Percentiles rank a stretch among this genome's conserved stretches.
These are phyloP conservation scores for Drosophila simulans DNA, from an alignment of 1,140 invertebrate genomes.

Conservation along the genomic window DNA sequence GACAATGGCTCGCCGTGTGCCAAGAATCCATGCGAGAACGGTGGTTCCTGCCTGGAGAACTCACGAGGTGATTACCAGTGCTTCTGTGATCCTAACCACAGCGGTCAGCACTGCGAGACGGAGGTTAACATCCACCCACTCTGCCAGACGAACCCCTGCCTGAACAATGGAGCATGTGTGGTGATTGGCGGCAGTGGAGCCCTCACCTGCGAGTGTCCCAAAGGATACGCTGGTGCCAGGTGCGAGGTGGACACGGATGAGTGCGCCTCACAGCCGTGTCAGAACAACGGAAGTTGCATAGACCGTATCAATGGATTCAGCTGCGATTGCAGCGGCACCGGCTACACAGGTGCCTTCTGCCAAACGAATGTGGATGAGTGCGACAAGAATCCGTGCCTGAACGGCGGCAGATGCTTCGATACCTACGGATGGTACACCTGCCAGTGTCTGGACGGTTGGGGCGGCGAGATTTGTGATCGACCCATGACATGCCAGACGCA, in stretches of 20 bases:
- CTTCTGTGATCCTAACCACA: conserved; percentile 90
- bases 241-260: conserved; percentile 91
- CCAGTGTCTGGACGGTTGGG: conserved; percentile 92
- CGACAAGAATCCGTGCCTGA: conserved; percentile 89
- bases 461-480: conserved; percentile 88
- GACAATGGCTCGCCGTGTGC: conserved; percentile 90
- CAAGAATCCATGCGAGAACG: conserved; percentile 90
- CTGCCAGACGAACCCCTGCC: conserved; percentile 90
- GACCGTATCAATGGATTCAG: conserved; percentile 92
- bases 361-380: conserved; percentile 95
- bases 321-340: conserved; percentile 90
- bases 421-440: conserved; percentile 93
- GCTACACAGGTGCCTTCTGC: conserved; percentile 92
- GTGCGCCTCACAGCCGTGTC: conserved; percentile 90
- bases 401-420: conserved; percentile 91
- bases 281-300: conserved; percentile 92
- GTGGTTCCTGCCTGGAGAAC: conserved; percentile 90
- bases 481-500: conserved; percentile 86
- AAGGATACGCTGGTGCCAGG: conserved; percentile 87
- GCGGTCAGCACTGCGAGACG: conserved; percentile 91
- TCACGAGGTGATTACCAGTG: conserved; percentile 91
- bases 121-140: conserved; percentile 88
- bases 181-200: conserved; percentile 86
- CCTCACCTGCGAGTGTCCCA: conserved; percentile 88
- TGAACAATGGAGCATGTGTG: conserved; percentile 90